Conservation (phyloP, 2,113 vertebrate species). For the Cebidichthys violaceus region DNA sequence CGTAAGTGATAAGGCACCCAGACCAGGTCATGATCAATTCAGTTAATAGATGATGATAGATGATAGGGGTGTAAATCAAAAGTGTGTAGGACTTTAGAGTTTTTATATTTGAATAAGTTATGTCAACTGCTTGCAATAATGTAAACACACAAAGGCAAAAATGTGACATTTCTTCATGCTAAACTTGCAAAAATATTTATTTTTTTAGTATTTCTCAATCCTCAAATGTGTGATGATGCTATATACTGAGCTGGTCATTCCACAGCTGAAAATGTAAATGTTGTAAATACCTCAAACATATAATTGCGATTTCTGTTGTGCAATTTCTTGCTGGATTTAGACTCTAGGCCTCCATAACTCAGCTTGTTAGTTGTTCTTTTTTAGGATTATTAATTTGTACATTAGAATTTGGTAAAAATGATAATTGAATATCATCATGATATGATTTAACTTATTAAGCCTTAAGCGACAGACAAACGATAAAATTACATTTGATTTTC, state of each 20-base stretch:
- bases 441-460: too few species aligned
- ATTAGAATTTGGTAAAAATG: neutral
- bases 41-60: constrained; percentile 10
- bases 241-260: neutral
- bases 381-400: neutral
- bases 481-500: neutral
- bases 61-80: neutral
- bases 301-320: neutral
- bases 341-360: neutral
- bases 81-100: neutral
- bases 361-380: neutral
- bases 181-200: neutral
- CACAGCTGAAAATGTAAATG: neutral
- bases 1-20: neutral
- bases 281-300: neutral
- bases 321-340: neutral
- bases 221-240: neutral
- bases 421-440: neutral
- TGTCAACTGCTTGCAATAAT: neutral
- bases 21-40: constrained; percentile 1
- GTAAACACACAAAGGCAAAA: neutral
- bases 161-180: neutral
- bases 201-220: neutral
- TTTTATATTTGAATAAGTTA: neutral
- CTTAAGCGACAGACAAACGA: neutral